Evolutionary conservation across 2,888 invertebrate genomes (phyloP).

Genomic region (Phengaris arion): DNA sequence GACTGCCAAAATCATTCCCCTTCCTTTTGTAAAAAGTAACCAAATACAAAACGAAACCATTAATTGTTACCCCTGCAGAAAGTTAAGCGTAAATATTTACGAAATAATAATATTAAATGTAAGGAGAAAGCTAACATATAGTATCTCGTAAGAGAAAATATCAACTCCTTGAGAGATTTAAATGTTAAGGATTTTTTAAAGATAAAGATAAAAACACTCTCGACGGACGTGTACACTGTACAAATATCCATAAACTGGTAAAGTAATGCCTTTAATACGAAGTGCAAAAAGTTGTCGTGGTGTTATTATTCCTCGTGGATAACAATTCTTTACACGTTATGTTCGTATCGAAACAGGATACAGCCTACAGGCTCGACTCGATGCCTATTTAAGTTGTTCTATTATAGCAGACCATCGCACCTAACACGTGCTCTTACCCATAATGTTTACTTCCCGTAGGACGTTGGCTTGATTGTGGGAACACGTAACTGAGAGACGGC

Average conservation of each 20-base stretch:
- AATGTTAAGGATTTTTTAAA: neutral
- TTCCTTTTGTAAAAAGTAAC: neutral
- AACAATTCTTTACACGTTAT: slow-evolving; percentile 29
- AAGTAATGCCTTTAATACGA: slow-evolving; percentile 19
- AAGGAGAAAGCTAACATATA: neutral
- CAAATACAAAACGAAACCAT: neutral
- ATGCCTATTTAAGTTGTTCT: slow-evolving; percentile 31
- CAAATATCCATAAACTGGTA: slow-evolving; percentile 19
- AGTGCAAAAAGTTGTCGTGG: slow-evolving; percentile 24
- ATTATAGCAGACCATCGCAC: slow-evolving; percentile 34
- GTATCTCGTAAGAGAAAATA: neutral
- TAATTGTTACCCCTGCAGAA: neutral
- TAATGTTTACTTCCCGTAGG: slow-evolving; percentile 49
- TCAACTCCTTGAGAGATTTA: slow-evolving; percentile 4
- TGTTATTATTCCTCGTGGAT: slow-evolving; percentile 12
- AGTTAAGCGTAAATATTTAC: neutral
- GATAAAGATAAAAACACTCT: neutral
- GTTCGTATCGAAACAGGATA: slow-evolving; percentile 26
- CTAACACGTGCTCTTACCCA: slow-evolving; percentile 47
- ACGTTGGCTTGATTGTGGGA: slow-evolving; percentile 47
- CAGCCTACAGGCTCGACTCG: slow-evolving; percentile 24
- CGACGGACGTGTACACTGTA: neutral
- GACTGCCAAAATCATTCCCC: too few species aligned
- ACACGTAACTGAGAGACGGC: slow-evolving; percentile 39
- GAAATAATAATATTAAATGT: neutral